These are phyloP conservation scores for Cherax quadricarinatus DNA, from an alignment of 1,140 invertebrate species.

Conservation along the genomic window DNA sequence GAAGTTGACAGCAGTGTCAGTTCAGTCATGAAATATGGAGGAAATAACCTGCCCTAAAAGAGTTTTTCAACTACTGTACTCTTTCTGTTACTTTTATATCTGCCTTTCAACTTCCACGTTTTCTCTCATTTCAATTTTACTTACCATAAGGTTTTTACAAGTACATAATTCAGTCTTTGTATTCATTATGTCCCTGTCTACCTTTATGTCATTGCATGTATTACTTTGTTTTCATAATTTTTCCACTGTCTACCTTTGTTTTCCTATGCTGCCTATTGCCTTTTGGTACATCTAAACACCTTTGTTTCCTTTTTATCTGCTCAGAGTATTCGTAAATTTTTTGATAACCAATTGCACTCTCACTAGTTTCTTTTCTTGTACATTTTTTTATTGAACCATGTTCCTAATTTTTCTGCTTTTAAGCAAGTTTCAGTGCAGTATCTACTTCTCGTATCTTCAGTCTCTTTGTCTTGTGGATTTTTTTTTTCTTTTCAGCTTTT, in stretches of 20 bases:
- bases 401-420: neutral
- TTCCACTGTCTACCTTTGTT: no score
- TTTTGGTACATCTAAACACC: no score
- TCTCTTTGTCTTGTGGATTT: neutral
- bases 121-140: no score
- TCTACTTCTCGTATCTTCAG: neutral
- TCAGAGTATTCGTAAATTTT: neutral
- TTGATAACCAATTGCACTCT: no score
- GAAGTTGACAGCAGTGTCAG: constrained; percentile 60
- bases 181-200: no score
- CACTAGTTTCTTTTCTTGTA: neutral
- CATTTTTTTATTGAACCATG: neutral
- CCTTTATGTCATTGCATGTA: no score
- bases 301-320: no score
- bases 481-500: neutral
- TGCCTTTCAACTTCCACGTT: no score
- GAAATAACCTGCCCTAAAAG: constrained; percentile 50
- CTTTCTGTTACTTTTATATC: neutral
- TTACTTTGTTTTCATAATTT: no score
- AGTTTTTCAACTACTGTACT: constrained; percentile 7
- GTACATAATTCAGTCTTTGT: no score
- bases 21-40: constrained; percentile 50
- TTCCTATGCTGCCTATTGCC: no score
- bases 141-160: no score
- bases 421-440: neutral